These are phyloP conservation scores for Macropis europaea DNA, from an alignment of 2,888 invertebrate species.

Conservation along the genomic window DNA sequence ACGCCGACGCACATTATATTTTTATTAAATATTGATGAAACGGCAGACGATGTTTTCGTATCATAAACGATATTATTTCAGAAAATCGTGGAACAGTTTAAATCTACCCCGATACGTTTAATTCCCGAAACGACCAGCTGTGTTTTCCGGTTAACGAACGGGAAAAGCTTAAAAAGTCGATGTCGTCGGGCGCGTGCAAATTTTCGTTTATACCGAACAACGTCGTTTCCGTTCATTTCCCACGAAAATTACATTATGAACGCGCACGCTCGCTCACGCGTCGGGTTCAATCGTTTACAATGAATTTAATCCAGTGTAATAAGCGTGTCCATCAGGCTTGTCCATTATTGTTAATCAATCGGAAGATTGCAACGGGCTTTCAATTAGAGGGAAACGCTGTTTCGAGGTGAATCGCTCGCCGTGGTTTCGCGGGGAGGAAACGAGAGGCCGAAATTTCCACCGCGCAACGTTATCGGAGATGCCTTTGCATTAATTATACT, in stretches of 20 bases:
- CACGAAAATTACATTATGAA: slow-evolving; percentile 5
- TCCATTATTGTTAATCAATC: slow-evolving; percentile 40
- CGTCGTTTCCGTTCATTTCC: not conserved
- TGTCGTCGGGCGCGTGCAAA: not conserved
- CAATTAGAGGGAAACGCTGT: slow-evolving; percentile 25
- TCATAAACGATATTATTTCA: slow-evolving; percentile 2
- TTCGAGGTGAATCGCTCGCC: slow-evolving; percentile 9
- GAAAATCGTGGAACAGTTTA: slow-evolving; percentile 5
- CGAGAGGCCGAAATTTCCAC: not conserved
- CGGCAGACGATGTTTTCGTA: not conserved
- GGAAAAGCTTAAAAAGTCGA: slow-evolving; percentile 16
- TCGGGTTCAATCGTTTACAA: not conserved
- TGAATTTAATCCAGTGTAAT: slow-evolving; percentile 26
- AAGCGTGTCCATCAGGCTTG: slow-evolving; percentile 3
- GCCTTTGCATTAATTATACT: not conserved
- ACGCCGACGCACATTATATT: not conserved
- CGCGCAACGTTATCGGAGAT: not conserved
- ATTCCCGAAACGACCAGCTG: not conserved
- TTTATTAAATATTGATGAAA: not conserved
- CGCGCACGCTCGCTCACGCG: not conserved
- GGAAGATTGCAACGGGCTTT: slow-evolving; percentile 15
- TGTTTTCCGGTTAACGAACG: not conserved
- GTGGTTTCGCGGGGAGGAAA: slow-evolving; percentile 12
- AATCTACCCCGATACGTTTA: not conserved
- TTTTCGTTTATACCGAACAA: not conserved